Evolutionary conservation across 2,888 invertebrate species (phyloP).

Genomic region (Melikaiella ostensackeni): DNA sequence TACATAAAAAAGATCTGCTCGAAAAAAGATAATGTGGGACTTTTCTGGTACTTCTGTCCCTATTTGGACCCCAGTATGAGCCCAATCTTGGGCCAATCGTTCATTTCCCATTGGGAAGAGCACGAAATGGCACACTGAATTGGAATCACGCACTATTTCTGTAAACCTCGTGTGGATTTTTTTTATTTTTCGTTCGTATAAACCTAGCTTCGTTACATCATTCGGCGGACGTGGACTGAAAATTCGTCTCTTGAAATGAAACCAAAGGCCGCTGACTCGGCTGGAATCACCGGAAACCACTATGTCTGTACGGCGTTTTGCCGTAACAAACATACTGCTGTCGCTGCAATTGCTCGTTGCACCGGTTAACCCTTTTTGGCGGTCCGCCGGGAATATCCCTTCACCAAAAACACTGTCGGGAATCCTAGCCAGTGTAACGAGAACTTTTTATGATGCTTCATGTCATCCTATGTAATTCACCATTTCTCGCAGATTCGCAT

Average conservation of each 20-base stretch:
- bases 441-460: conserved; percentile 20
- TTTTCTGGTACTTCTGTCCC: no score
- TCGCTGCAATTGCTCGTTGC: conserved; percentile 24
- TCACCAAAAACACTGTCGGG: conserved; percentile 27
- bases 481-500: conserved; percentile 21
- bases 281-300: background rate
- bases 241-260: background rate
- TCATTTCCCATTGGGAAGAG: no score
- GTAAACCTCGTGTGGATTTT: background rate
- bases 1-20: no score
- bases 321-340: conserved; percentile 22
- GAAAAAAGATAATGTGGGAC: no score
- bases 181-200: background rate
- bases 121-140: background rate
- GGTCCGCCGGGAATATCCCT: conserved; percentile 11
- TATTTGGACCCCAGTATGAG: no score
- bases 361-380: conserved; percentile 30
- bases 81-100: no score
- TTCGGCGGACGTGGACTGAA: background rate
- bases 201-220: background rate
- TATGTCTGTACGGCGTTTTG: conserved; percentile 3
- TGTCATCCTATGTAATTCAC: conserved; percentile 8
- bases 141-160: background rate
- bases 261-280: background rate
- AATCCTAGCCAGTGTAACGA: conserved; percentile 19